phyloP scores from a whole-genome alignment of 2,888 invertebrate species.

The Ophion ventricosus region DNA sequence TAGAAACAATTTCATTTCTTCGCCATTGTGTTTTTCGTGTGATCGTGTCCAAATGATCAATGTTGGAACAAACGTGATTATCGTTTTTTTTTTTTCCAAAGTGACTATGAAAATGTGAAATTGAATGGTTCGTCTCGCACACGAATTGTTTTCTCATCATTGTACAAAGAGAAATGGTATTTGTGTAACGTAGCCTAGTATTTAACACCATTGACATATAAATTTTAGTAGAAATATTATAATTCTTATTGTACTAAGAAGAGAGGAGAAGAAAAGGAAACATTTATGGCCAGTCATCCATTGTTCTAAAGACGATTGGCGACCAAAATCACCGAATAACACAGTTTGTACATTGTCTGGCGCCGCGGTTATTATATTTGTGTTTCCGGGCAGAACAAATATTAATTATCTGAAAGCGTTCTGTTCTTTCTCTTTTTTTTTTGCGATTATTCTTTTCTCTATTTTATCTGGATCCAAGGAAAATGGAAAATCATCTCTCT shows the following conservation, averaged over 20 bases:
- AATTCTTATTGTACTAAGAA: slow-evolving; percentile 65
- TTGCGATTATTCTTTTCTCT: slow-evolving; percentile 49
- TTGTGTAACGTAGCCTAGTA: slow-evolving; percentile 80
- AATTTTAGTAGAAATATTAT: slow-evolving; percentile 73
- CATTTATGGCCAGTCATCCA: slow-evolving; percentile 50
- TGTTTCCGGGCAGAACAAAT: slow-evolving; percentile 64
- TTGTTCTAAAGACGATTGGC: slow-evolving; percentile 45
- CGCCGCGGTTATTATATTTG: slow-evolving; percentile 69
- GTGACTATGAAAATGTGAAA: slow-evolving; percentile 69
- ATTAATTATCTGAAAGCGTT: slow-evolving; percentile 59
- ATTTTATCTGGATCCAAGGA: slow-evolving; percentile 20
- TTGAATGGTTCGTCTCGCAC: slow-evolving; percentile 66
- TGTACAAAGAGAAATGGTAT: slow-evolving; percentile 78
- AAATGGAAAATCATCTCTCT: slow-evolving; percentile 28
- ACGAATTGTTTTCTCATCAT: slow-evolving; percentile 68
- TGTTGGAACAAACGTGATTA: slow-evolving; percentile 52
- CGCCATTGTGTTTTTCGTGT: slow-evolving; percentile 27
- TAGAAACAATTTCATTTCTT: slow-evolving; percentile 21
- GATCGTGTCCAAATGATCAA: slow-evolving; percentile 65
- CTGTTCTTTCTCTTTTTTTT: slow-evolving; percentile 57
- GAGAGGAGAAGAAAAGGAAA: slow-evolving; percentile 40
- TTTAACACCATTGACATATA: slow-evolving; percentile 77
- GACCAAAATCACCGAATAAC: slow-evolving; percentile 35
- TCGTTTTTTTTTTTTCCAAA: slow-evolving; percentile 27
- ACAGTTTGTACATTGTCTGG: slow-evolving; percentile 74